Percentiles rank a stretch among this genome's conserved stretches.
Conservation (phyloP, 2,888 invertebrate species). For the Torymus texanus region DNA sequence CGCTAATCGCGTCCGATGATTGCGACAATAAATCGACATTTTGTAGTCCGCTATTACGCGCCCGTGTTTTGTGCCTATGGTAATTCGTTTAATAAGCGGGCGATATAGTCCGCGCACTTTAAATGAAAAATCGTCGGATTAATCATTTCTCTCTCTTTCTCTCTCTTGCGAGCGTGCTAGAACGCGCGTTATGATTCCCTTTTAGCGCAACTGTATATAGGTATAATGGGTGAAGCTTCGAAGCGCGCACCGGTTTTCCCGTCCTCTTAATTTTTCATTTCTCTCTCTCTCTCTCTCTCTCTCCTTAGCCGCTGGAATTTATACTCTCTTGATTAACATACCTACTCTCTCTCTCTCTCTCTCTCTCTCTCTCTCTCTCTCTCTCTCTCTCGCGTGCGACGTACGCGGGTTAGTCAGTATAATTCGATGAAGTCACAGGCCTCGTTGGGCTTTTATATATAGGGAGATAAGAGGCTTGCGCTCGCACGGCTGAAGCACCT, state of each 20-base stretch:
- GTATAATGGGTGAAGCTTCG: too few species aligned
- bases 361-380: not conserved
- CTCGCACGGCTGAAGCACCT: constrained; percentile 15
- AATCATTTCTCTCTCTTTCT: constrained; percentile 29
- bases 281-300: constrained; percentile 1
- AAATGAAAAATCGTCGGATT: constrained; percentile 43
- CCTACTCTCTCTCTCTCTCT: not conserved
- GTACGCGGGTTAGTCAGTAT: constrained; percentile 33
- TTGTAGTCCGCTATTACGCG: constrained; percentile 28
- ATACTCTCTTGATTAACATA: constrained; percentile 45
- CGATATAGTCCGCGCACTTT: not conserved
- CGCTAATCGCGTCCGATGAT: constrained; percentile 53
- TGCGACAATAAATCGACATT: constrained; percentile 53
- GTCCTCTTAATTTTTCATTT: constrained; percentile 25
- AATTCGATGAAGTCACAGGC: constrained; percentile 40
- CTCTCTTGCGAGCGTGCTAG: not conserved
- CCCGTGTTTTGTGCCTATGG: constrained; percentile 33
- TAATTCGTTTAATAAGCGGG: constrained; percentile 46
- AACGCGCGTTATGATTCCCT: too few species aligned
- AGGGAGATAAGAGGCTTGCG: constrained; percentile 2
- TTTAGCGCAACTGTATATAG: too few species aligned
- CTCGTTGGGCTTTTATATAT: constrained; percentile 7
- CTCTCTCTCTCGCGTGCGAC: constrained; percentile 3
- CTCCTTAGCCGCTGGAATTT: constrained; percentile 4
- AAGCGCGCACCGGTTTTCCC: not conserved